phyloP scores from a whole-genome alignment of 2,888 invertebrate species.

The Rhamphomyia laevipes region DNA sequence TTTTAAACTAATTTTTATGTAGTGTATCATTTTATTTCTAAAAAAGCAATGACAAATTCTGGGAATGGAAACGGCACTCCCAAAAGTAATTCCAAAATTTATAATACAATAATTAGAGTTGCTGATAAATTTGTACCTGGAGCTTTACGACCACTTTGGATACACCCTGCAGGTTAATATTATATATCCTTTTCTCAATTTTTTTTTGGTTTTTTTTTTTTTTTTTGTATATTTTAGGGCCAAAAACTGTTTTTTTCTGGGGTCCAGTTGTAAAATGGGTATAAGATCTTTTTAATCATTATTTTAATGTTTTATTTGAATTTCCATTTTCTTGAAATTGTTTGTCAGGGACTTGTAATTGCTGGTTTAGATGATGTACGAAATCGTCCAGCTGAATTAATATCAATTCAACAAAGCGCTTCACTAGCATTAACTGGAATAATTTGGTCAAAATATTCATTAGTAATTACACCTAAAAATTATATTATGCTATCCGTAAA shows the following conservation, averaged over 20 bases:
- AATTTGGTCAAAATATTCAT: slow-evolving; percentile 91
- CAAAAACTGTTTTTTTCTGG: slow-evolving; percentile 98
- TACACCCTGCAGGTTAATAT: slow-evolving; percentile 81
- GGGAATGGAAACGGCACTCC: too few species aligned
- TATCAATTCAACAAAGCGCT: slow-evolving; percentile 70
- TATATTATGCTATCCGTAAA: slow-evolving; percentile 92
- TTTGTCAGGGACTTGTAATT: slow-evolving; percentile 50
- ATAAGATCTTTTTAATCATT: slow-evolving; percentile 32
- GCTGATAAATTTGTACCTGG: slow-evolving; percentile 70
- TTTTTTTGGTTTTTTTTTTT: slow-evolving; percentile 2
- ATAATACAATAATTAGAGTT: slow-evolving; percentile 26
- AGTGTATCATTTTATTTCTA: too few species aligned
- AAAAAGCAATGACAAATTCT: too few species aligned
- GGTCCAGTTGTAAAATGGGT: slow-evolving; percentile 98
- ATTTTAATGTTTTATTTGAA: too few species aligned
- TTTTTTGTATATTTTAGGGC: slow-evolving; percentile 53
- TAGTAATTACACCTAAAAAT: slow-evolving; percentile 95
- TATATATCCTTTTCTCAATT: too few species aligned
- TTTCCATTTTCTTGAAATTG: background rate
- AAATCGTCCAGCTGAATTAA: slow-evolving; percentile 69
- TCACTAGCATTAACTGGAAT: slow-evolving; percentile 80
- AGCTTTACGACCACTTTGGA: slow-evolving; percentile 80
- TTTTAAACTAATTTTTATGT: too few species aligned
- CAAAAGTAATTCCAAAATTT: slow-evolving; percentile 22
- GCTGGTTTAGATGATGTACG: slow-evolving; percentile 82